Evolutionary conservation across 2,888 invertebrate species (phyloP).

Genomic region (Spilarctia lutea): DNA sequence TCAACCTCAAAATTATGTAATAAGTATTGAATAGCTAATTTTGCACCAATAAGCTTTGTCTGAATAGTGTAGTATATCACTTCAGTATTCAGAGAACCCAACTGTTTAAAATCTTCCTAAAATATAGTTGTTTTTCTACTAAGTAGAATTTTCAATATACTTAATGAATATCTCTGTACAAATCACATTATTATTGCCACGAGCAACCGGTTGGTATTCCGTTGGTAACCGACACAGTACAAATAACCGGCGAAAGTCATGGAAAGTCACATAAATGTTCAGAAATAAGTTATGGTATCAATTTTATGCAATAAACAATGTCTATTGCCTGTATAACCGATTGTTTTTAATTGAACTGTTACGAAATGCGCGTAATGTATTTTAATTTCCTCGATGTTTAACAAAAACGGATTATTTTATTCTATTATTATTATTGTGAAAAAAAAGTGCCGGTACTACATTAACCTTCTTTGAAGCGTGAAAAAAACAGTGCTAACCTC

Average conservation of each 20-base stretch:
- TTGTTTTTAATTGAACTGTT: background rate
- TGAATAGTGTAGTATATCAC: background rate
- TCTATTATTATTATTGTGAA: background rate
- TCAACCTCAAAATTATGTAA: too few species aligned
- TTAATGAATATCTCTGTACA: background rate
- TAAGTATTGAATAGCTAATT: too few species aligned
- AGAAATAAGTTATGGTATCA: background rate
- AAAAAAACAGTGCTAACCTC: background rate
- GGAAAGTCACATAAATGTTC: background rate
- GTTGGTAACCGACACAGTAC: too few species aligned
- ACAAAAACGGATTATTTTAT: background rate
- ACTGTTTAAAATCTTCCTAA: background rate
- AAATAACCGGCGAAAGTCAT: background rate
- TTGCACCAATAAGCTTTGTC: background rate
- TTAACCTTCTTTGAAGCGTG: background rate
- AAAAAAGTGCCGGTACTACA: background rate
- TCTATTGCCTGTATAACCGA: background rate
- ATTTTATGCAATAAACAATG: background rate
- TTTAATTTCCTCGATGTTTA: background rate
- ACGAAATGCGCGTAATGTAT: background rate
- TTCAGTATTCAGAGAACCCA: background rate
- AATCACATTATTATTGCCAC: background rate
- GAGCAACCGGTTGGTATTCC: background rate
- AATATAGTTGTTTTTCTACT: background rate
- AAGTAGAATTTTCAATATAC: background rate